phyloP scores from a whole-genome alignment of 2,113 vertebrate genomes.

The Lonchura striata region DNA sequence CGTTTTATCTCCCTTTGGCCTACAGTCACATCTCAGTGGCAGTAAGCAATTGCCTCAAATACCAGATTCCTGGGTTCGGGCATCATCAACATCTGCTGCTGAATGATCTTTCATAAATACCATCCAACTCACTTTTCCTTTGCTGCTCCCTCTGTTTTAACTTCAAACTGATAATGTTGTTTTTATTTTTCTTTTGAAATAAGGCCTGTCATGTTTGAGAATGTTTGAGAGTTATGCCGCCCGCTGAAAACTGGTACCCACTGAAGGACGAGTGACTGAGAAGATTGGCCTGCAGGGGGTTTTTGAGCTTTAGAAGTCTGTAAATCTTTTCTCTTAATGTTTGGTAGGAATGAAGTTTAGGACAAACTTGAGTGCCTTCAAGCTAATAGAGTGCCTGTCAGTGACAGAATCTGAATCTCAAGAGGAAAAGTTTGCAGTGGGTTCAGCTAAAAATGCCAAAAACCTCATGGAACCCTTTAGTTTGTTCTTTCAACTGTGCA shows the following conservation, averaged over 20 bases:
- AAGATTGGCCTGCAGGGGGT: background rate
- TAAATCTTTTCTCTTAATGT: background rate
- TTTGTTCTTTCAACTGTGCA: background rate
- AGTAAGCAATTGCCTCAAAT: background rate
- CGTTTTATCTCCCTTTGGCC: background rate
- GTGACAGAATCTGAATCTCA: background rate
- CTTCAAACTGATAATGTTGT: background rate
- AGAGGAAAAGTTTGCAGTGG: background rate
- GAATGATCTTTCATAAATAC: background rate
- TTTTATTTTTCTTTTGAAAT: background rate
- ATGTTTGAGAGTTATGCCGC: background rate
- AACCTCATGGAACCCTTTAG: background rate
- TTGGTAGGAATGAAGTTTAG: background rate
- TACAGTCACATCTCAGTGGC: background rate
- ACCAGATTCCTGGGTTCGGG: background rate
- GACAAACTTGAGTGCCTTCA: background rate
- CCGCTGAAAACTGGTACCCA: background rate
- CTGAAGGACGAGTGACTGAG: background rate
- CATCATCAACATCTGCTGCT: background rate
- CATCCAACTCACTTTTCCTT: background rate
- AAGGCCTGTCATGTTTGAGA: background rate
- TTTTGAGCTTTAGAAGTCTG: background rate
- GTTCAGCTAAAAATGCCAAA: background rate
- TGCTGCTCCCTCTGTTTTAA: background rate
- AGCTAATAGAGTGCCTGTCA: background rate